Base-by-base conservation (phyloP, 2,888 invertebrate genomes). In the Antheraea assamensis region DNA sequence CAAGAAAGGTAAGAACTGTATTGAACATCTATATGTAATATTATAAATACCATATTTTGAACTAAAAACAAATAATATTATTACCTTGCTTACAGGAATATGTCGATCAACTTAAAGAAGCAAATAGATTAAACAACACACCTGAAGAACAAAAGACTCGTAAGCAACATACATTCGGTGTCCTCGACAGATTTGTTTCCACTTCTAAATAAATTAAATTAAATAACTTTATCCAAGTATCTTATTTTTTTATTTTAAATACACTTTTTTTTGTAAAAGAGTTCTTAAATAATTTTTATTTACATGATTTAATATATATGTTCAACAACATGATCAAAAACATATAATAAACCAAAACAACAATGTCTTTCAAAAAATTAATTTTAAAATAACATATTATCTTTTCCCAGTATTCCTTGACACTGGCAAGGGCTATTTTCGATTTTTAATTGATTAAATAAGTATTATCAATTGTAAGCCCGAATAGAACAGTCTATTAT, bases 141-240 rank as follows among this genome's bases (percentile, higher is more conserved):
- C 85, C 88, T 76, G 83, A 91, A 80, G 81, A 82, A 72, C 80
- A 85, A 74, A 75, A 82, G 73, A 77, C 85, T 85, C 83, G 88
- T 74, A 94, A 90, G 79, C 93, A 90, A 79, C 93, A 89, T 77
- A 92, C 95, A 55, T 95, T 91, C 81, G 95, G 96, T 78, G 96
- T 96, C 55, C 91, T 97, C 66, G 96, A 97, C 84, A 95, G 97
- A 88, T 97, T 97, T 93, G 94, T 96, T 82, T 90, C 96, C 8
- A 96, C 96, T 83, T 88, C 84, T 47, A 91, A 89, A 81, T 71
- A 78, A 72, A 92, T 88, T 76, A 90, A 92, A 89, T 89, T 89
- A 88, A 88, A 86, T 75, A 72, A 74, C 47, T 21, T 68, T 52
- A 49, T 68, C 42, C 49, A 52, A n/a, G 27, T 83, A 78, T 76